phyloP scores from a whole-genome alignment of 2,113 vertebrate genomes.

The Hippocampus barbouri region DNA sequence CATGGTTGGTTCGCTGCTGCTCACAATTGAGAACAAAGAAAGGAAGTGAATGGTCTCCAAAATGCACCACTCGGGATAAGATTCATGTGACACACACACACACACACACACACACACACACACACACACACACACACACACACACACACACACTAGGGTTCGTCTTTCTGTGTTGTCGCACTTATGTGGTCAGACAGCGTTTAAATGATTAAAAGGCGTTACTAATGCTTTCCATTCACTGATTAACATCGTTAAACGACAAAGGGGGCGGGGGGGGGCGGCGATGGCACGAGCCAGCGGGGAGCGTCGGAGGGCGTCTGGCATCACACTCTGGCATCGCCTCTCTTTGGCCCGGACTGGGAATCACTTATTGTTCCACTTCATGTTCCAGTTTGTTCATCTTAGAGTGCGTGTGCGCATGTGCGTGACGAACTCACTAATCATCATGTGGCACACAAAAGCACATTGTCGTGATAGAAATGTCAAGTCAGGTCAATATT shows the following conservation, averaged over 20 bases:
- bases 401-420: neutral
- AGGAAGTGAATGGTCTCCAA: neutral
- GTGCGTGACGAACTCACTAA: no score
- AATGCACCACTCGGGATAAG: neutral
- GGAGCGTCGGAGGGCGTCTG: constrained; percentile 11
- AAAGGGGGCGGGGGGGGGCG: neutral
- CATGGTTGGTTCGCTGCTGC: no score
- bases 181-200: constrained; percentile 51
- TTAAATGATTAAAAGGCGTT: constrained; percentile 65
- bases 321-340: neutral
- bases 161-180: constrained; percentile 44
- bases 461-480: no score
- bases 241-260: constrained; percentile 53
- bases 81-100: constrained; percentile 23
- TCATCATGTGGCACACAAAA: no score
- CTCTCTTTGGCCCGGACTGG: neutral
- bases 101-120: neutral
- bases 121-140: constrained; percentile 2
- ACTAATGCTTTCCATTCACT: constrained; percentile 66
- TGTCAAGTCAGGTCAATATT: no score
- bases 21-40: neutral
- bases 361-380: neutral
- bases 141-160: constrained; percentile 17
- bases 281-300: neutral
- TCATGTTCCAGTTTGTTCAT: neutral